Conservation (phyloP, 2,113 vertebrate genomes). For the Neofelis nebulosa region DNA sequence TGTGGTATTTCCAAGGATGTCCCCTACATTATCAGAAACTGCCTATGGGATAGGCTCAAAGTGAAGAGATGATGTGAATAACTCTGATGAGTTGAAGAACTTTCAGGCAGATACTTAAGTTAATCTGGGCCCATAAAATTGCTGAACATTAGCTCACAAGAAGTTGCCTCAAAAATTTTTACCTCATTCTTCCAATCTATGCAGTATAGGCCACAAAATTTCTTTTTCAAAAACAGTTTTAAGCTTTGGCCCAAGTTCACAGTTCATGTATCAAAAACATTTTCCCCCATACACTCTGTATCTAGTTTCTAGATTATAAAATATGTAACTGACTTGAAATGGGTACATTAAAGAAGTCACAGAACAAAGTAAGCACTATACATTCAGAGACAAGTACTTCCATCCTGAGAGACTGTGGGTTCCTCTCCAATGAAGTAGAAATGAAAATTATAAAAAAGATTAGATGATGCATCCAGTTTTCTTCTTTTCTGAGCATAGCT, state of each 20-base stretch:
- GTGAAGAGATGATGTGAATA: not conserved
- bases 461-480: not conserved
- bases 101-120: not conserved
- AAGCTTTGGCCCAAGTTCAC: not conserved
- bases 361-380: not conserved
- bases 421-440: not conserved
- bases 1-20: not conserved
- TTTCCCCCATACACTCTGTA: not conserved
- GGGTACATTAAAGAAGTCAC: not conserved
- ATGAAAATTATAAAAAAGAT: conserved; percentile 29
- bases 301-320: conserved; percentile 22
- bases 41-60: not conserved
- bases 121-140: conserved; percentile 14
- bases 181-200: conserved; percentile 5
- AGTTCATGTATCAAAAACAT: not conserved
- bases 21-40: not conserved
- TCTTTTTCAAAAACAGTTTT: conserved; percentile 3
- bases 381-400: not conserved
- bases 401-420: not conserved
- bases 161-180: not conserved
- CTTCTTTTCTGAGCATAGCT: not conserved
- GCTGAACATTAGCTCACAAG: not conserved
- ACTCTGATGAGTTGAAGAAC: not conserved
- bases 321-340: conserved; percentile 13
- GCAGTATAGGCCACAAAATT: not conserved